A percentile compares a stretch with the other conserved stretches of the same genome.
Conservation (phyloP, 2,888 invertebrate species). For the Aporophyla nigra region DNA sequence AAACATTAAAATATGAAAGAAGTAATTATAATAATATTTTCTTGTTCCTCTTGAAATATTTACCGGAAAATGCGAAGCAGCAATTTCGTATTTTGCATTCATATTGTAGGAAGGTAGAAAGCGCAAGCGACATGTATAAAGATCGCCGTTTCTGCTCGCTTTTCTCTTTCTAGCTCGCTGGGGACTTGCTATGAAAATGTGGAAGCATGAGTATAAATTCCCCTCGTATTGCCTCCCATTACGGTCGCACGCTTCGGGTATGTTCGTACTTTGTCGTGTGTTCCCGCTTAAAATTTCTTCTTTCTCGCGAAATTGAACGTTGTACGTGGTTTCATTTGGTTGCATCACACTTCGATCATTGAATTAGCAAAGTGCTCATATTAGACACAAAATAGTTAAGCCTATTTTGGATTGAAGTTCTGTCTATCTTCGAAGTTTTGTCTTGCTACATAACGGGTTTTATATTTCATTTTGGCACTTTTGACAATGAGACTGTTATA, state of each 20-base stretch:
- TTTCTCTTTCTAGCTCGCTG: constrained; percentile 35
- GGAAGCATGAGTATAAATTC: constrained; percentile 46
- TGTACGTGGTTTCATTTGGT: neutral
- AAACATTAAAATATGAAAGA: constrained; percentile 15
- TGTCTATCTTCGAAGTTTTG: neutral
- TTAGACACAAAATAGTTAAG: neutral
- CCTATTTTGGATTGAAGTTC: too few species aligned
- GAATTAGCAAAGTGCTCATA: neutral
- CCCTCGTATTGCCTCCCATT: constrained; percentile 53
- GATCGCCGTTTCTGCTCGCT: constrained; percentile 42
- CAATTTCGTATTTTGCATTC: constrained; percentile 50
- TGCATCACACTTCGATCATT: neutral
- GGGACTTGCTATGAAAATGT: constrained; percentile 54
- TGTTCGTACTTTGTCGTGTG: constrained; percentile 46
- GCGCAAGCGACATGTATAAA: constrained; percentile 36
- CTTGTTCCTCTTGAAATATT: constrained; percentile 4
- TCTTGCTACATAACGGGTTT: neutral
- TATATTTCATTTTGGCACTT: too few species aligned
- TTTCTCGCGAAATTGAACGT: neutral
- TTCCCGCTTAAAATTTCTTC: constrained; percentile 36
- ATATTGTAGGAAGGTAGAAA: constrained; percentile 38
- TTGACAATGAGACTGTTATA: too few species aligned
- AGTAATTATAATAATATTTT: constrained; percentile 32
- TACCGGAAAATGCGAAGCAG: constrained; percentile 2
- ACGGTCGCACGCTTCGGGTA: constrained; percentile 48